Base-by-base conservation (phyloP, 2,113 vertebrate genomes). In the Poeciliopsis turrubarensis region DNA sequence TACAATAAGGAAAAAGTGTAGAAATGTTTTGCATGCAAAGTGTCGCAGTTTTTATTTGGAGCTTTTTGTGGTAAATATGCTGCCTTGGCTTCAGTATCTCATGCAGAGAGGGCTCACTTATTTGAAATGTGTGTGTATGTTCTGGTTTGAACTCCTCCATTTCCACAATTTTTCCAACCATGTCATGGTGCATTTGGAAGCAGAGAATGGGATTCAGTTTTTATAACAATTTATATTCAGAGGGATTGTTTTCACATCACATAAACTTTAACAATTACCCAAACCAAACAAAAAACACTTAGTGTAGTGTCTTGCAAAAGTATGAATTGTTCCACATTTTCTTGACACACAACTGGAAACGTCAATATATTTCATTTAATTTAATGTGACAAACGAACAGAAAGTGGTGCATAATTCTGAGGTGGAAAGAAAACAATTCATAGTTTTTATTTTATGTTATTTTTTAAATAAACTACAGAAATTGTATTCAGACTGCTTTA, bases 61-160 rank as follows among this genome's bases (percentile, higher is more conserved):
- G 63, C 27, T 11, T 78, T 86, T 79, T 68, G 68, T 64, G 75
- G 83, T 78, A 64, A 78, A 73, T 86, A 80, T 66, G 81, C 70
- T 78, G 74, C 76, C 79, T 78, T 80, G 77, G 80, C 74, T 83
- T 78, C 80, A 80, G 80, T 69, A 60, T 85, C 82, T 92, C 78
- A 84, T 79, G 68, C 73, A 69, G 47, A 73, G 68, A 11, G 69
- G 30, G 60, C 60, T 83, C 68, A 83, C 74, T 75, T 41, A n/a
- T 86, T 71, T 25, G 13, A 10, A 47, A 17, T 76, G 32, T 72
- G 51, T 37, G 27, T 70, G 22, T 72, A 10, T 60, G 51, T 9
- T 60, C 47, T 82, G 15, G 27, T 60, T 79, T 69, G 70, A 51
- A 3, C 71, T 72, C 54, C 69, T 78, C 82, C 64, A 79, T 85